Base-by-base conservation (phyloP, 2,888 invertebrate species). In the Ennomos quercinarius region DNA sequence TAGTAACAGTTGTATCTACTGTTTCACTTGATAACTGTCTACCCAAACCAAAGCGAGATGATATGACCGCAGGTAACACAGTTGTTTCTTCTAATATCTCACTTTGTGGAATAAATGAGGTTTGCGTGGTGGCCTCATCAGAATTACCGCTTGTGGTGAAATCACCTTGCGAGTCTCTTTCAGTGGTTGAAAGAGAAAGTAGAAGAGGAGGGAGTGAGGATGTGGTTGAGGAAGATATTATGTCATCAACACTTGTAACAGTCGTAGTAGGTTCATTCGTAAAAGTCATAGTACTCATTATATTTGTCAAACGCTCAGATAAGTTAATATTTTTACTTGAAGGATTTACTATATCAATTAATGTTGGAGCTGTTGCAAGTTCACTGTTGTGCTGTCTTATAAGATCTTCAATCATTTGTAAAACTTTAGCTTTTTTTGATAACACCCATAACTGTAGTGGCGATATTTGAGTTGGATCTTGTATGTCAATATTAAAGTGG, bases 391-490 rank as follows among this genome's bases (percentile, higher is more conserved):
- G 92, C 69, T 87, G 83, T 70, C 81, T 78, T 70, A 93, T 86
- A 43, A 93, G 73, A 61, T 92, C 87, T 84, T 93, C 92, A 55
- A 93, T 93, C 87, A 92, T 91, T 78, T 91, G 84, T 61, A 93
- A 81, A 63, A 93, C 88, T 64, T 83, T 83, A 61, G 93, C 92
- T 81, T 91, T 89, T 75, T 88, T 90, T n/a, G 92, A 89, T 62
- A 93, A 75, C 66, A 92, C 79, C 89, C 87, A 89, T 66, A 92
- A 71, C 66, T 92, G 89, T 49, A 88, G 65, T 41, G 83, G 85
- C 41, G 91, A 86, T 65, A 91, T 67, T 64, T 84, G 81, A 74
- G 69, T 83, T 43, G 83, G 82, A 65, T 87, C 78, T 63, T 80
- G 77, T 49, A 81, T 65, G 42, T 75, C 67, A 67, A 73, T 69